Evolutionary conservation across 2,113 vertebrate species (phyloP).

Genomic region (Himantopus leucocephalus): DNA sequence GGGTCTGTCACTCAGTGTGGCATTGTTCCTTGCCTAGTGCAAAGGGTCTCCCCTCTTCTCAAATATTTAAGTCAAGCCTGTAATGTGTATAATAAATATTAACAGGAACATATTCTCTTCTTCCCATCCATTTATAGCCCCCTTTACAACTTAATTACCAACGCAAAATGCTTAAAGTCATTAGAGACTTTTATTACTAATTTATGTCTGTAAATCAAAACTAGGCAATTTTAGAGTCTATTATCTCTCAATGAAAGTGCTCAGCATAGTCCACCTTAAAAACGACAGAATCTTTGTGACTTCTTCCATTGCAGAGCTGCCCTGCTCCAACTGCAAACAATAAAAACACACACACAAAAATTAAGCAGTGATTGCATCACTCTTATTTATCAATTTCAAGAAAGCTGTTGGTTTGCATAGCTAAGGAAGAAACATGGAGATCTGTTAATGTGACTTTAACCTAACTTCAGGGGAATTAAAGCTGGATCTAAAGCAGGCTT

Average conservation of each 20-base stretch:
- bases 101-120: neutral
- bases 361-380: neutral
- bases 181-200: conserved; percentile 48
- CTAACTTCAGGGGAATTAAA: neutral
- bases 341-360: neutral
- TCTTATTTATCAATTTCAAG: neutral
- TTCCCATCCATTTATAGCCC: neutral
- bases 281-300: neutral
- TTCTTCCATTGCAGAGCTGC: neutral
- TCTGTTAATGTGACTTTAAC: neutral
- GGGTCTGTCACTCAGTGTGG: neutral
- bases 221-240: neutral
- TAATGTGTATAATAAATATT: conserved; percentile 12
- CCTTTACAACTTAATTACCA: conserved; percentile 41
- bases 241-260: neutral
- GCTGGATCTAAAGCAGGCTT: neutral
- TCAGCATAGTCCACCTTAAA: neutral
- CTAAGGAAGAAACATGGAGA: neutral
- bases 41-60: neutral
- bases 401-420: neutral
- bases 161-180: neutral
- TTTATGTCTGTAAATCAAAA: conserved; percentile 49
- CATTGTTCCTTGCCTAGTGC: neutral
- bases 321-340: neutral
- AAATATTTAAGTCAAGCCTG: neutral